These are phyloP conservation scores for Melanotus villosus DNA, from an alignment of 2,888 invertebrate genomes.

Conservation along the genomic window DNA sequence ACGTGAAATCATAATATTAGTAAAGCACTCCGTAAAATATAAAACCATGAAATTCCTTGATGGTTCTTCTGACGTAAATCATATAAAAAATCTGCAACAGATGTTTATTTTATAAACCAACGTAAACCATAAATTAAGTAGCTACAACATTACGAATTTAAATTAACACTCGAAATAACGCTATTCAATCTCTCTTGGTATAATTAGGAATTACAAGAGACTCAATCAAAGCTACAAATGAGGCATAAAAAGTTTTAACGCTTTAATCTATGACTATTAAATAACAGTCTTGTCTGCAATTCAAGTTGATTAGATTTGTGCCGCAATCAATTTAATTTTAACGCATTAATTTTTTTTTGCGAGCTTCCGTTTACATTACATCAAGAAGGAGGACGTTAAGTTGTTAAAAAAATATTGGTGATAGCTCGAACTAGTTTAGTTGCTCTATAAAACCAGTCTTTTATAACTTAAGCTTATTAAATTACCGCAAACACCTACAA, in stretches of 20 bases:
- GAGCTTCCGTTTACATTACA: neutral
- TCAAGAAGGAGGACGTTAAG: neutral
- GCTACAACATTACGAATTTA: too few species aligned
- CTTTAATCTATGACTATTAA: conserved; percentile 1
- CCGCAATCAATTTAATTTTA: conserved; percentile 12
- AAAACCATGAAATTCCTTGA: too few species aligned
- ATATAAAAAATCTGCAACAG: too few species aligned
- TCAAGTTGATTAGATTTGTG: conserved; percentile 22
- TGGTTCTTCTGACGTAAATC: too few species aligned
- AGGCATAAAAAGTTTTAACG: neutral
- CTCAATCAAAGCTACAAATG: neutral
- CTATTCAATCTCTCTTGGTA: too few species aligned
- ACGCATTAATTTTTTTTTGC: neutral
- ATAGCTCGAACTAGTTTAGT: conserved; percentile 9
- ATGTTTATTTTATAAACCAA: too few species aligned
- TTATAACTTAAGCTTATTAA: neutral
- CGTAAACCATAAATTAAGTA: too few species aligned
- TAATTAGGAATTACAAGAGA: too few species aligned
- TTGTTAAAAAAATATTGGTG: conserved; percentile 7
- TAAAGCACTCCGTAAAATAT: too few species aligned
- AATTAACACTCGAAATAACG: too few species aligned
- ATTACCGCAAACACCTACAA: neutral
- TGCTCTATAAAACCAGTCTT: conserved; percentile 3
- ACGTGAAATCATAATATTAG: too few species aligned
- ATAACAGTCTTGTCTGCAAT: neutral